Conservation (phyloP, 2,888 invertebrate species). For the Heliconius ismenius region DNA sequence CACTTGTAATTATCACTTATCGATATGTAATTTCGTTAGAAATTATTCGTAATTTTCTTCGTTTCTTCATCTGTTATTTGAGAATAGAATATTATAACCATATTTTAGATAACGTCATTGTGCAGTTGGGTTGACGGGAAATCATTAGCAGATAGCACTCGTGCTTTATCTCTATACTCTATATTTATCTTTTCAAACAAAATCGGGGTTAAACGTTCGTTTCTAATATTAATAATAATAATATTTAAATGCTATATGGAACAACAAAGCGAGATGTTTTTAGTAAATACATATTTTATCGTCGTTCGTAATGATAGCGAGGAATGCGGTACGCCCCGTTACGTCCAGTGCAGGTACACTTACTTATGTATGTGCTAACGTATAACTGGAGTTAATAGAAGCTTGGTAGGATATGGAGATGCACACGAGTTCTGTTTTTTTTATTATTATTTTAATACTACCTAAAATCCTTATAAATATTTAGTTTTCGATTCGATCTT, state of each 20-base stretch:
- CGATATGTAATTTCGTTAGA: slow-evolving; percentile 2
- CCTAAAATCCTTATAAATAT: too few relatives aligned
- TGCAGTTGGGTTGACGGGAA: slow-evolving; percentile 37
- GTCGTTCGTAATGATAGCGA: slow-evolving; percentile 11
- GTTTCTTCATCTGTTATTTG: slow-evolving; percentile 18
- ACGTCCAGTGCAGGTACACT: slow-evolving; percentile 7
- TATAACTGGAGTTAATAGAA: slow-evolving; percentile 7
- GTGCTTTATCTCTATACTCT: background rate
- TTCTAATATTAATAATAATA: slow-evolving; percentile 2
- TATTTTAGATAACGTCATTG: background rate
- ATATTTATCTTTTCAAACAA: background rate
- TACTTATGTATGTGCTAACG: background rate
- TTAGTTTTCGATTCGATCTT: too few relatives aligned
- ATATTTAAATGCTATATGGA: slow-evolving; percentile 6
- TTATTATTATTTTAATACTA: background rate
- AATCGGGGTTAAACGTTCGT: background rate
- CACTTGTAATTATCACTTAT: slow-evolving; percentile 3
- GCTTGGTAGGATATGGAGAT: background rate
- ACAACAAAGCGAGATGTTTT: slow-evolving; percentile 21
- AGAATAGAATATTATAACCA: background rate
- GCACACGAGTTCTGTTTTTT: background rate
- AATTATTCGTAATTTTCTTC: slow-evolving; percentile 8
- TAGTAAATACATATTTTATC: slow-evolving; percentile 18
- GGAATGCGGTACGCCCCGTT: slow-evolving; percentile 29
- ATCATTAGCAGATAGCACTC: slow-evolving; percentile 15